Evolutionary conservation across 2,888 invertebrate genomes (phyloP).

Genomic region (Gymnoscelis rufifasciata): DNA sequence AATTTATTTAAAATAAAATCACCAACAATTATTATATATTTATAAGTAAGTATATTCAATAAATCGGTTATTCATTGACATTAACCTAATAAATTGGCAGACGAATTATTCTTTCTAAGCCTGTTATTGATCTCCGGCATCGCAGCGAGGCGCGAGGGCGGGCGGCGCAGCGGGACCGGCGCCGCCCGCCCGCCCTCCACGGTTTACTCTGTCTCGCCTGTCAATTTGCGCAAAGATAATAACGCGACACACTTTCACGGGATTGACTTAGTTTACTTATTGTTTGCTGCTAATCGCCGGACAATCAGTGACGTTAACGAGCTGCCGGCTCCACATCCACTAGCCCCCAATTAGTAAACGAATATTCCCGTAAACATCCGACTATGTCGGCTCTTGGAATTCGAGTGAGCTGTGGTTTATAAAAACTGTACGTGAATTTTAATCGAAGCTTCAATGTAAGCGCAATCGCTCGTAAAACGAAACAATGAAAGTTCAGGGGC

Average conservation of each 20-base stretch:
- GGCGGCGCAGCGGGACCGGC: conserved; percentile 22
- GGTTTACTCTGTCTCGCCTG: conserved; percentile 34
- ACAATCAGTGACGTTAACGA: conserved; percentile 42
- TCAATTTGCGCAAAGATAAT: conserved; percentile 47
- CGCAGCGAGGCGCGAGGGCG: conserved; percentile 19
- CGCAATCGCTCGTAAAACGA: conserved; percentile 41
- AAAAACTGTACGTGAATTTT: conserved; percentile 19
- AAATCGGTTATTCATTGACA: too few relatives aligned
- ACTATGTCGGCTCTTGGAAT: conserved; percentile 5
- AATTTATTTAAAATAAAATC: too few relatives aligned
- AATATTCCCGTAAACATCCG: conserved; percentile 11
- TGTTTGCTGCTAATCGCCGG: conserved; percentile 40
- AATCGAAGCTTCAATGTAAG: conserved; percentile 34
- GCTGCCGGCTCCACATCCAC: conserved; percentile 22
- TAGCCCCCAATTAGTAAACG: conserved; percentile 8
- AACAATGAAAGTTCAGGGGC: conserved; percentile 62
- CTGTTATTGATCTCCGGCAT: conserved; percentile 27
- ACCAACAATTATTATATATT: too few relatives aligned
- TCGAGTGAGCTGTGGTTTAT: conserved; percentile 10
- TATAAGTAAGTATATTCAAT: too few relatives aligned
- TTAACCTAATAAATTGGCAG: background rate
- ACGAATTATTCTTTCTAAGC: background rate
- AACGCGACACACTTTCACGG: conserved; percentile 47
- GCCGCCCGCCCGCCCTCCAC: conserved; percentile 30
- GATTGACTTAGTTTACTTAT: conserved; percentile 69